These are phyloP conservation scores for Pseudorasbora parva DNA, from an alignment of 2,113 vertebrate genomes.

Conservation along the genomic window DNA sequence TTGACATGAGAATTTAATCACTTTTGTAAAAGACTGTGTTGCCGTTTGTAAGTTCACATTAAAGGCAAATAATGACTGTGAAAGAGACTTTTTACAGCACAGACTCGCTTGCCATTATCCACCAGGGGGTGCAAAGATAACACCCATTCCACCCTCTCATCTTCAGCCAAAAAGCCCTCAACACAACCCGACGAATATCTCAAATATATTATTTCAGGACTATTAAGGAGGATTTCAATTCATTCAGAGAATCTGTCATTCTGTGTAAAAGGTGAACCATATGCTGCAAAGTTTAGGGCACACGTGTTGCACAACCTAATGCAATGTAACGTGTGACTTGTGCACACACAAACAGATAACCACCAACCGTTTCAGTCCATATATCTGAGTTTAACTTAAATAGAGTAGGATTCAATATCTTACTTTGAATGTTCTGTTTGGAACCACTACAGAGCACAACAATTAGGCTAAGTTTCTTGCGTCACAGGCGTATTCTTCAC, in stretches of 20 bases:
- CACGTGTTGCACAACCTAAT: slow-evolving; percentile 26
- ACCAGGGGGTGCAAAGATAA: slow-evolving; percentile 48
- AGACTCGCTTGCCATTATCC: slow-evolving; percentile 8
- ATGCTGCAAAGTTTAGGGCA: slow-evolving; percentile 20
- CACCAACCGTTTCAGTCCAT: neutral
- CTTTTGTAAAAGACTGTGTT: neutral
- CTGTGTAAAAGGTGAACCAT: neutral
- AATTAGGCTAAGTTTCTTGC: neutral
- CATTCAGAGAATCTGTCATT: neutral
- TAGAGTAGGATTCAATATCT: neutral
- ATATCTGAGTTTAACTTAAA: neutral
- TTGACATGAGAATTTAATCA: neutral
- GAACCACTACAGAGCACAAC: neutral
- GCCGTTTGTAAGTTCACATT: neutral
- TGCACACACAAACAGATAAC: neutral
- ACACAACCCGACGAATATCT: neutral
- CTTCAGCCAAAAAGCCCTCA: slow-evolving; percentile 6
- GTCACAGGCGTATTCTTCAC: neutral
- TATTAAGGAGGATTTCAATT: too few relatives aligned
- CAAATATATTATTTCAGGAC: neutral
- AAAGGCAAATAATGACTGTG: slow-evolving; percentile 1
- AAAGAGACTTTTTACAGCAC: neutral
- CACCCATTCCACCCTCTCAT: slow-evolving; percentile 11
- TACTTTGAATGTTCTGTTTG: neutral
- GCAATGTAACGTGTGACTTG: neutral